Percentiles rank a stretch among this genome's conserved stretches.
Evolutionary conservation across 2,113 vertebrate genomes (phyloP).

Genomic region (Cyrtonyx montezumae): DNA sequence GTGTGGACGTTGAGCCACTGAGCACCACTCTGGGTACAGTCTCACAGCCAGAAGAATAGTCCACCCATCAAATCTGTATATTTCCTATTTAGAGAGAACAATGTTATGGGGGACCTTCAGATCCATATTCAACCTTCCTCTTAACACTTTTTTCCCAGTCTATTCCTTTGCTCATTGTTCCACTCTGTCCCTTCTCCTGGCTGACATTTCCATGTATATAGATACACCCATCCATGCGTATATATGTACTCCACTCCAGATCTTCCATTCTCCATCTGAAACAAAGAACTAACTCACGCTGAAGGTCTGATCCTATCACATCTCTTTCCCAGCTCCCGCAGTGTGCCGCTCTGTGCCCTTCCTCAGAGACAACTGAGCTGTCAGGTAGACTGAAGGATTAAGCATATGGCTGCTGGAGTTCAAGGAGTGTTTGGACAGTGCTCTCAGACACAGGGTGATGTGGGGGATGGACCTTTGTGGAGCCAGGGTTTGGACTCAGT

Average conservation of each 20-base stretch:
- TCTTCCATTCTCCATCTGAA: not conserved
- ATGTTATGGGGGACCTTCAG: no score
- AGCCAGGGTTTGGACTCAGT: no score
- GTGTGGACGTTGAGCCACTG: no score
- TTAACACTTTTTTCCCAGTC: not conserved
- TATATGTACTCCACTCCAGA: not conserved
- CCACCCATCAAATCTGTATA: not conserved
- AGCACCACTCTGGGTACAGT: no score
- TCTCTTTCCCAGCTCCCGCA: not conserved
- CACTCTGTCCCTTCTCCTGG: not conserved
- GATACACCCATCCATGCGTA: no score
- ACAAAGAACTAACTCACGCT: not conserved
- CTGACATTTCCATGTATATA: not conserved
- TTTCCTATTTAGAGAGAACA: no score
- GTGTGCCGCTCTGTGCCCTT: not conserved
- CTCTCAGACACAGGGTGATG: no score
- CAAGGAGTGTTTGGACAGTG: no score
- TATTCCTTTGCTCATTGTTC: not conserved
- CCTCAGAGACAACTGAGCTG: not conserved
- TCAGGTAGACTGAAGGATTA: not conserved
- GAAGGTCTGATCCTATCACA: not conserved
- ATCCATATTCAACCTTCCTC: not conserved
- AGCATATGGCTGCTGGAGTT: not conserved
- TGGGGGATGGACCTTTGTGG: no score
- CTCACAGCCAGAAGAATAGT: not conserved